Conservation (phyloP, 2,888 invertebrate genomes). For the Furcula furcula region DNA sequence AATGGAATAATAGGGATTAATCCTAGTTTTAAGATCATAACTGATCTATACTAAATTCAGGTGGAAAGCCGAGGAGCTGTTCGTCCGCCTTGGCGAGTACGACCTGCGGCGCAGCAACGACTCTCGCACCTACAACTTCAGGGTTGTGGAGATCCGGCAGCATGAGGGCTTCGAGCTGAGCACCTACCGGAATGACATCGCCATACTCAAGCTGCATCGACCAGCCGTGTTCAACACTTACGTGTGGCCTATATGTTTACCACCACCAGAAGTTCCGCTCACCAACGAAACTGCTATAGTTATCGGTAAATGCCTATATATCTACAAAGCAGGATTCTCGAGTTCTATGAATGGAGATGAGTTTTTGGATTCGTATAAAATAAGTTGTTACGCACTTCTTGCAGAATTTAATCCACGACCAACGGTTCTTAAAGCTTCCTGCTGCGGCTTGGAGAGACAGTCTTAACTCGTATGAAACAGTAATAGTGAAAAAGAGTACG, state of each 20-base stretch:
- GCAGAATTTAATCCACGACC: too few species aligned
- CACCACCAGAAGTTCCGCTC: constrained; percentile 83
- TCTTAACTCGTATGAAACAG: too few species aligned
- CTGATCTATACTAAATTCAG: too few species aligned
- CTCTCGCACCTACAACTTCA: constrained; percentile 86
- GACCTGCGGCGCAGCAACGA: constrained; percentile 86
- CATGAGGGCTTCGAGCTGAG: constrained; percentile 86
- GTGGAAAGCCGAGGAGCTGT: constrained; percentile 81
- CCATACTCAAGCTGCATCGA: constrained; percentile 85
- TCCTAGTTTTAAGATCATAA: too few species aligned
- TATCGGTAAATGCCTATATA: constrained; percentile 78
- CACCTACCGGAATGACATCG: constrained; percentile 89
- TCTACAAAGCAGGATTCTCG: too few species aligned
- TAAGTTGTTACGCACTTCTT: too few species aligned
- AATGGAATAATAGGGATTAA: too few species aligned
- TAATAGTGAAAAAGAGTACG: too few species aligned
- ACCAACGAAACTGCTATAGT: constrained; percentile 84
- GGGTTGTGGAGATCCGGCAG: constrained; percentile 83
- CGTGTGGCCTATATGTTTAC: constrained; percentile 93
- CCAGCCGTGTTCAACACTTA: constrained; percentile 88
- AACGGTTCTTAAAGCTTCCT: too few species aligned
- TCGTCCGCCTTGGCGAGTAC: constrained; percentile 91
- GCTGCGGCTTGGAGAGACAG: too few species aligned
- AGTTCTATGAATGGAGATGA: too few species aligned
- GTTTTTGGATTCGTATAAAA: too few species aligned